Base-by-base conservation (phyloP, 2,797 vertebrate genomes). In the Tympanoctomys barrerae region DNA sequence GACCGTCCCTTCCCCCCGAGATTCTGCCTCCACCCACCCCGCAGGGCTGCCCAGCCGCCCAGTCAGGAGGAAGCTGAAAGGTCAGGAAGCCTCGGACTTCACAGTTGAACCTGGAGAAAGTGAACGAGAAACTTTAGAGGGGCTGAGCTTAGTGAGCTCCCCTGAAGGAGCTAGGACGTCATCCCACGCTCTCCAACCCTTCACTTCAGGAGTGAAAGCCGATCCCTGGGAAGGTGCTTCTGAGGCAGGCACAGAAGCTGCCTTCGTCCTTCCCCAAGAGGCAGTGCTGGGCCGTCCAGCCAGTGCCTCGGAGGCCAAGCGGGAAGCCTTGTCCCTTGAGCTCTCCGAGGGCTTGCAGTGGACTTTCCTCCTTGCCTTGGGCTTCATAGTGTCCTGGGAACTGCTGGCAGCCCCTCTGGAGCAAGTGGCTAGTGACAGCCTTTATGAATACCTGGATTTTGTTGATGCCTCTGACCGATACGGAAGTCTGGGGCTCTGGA, bases 361-460 rank as follows among this genome's bases (percentile, higher is more conserved):
- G 95, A 97, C 99, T 90, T 99, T 99, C 96, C 98, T 99, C 91
- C 92, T 99, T 95, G 95, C 98, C 0, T 98, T 99, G 87, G 98
- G 98, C 18, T 91, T 96, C 0, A 46, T 99, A 14, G 97, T 98
- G 0, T 52, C 99, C 71, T 99, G 99, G 99, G 99, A 99, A 96
- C 92, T 97, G 24, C 59, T 98, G 46, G 95, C 98, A 0, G 97
- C 99, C 0, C 99, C 99, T 12, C 89, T 99, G 14, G 98, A 99
- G 33, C 98, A 98, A 99, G 98, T 98, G 0, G 98, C 98, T 0
- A 99, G 99, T 0, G 99, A 99, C 52, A 99, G 98, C 13, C 97
- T 99, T 26, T 99, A 99, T 0, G 99, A 99, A 64, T 99, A 99
- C 81, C 98, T 99, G 1, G 99, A 99, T 97, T 99, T 98, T 0